Evolutionary conservation across 2,113 vertebrate species (phyloP).

Genomic region (Ceratotherium simum): DNA sequence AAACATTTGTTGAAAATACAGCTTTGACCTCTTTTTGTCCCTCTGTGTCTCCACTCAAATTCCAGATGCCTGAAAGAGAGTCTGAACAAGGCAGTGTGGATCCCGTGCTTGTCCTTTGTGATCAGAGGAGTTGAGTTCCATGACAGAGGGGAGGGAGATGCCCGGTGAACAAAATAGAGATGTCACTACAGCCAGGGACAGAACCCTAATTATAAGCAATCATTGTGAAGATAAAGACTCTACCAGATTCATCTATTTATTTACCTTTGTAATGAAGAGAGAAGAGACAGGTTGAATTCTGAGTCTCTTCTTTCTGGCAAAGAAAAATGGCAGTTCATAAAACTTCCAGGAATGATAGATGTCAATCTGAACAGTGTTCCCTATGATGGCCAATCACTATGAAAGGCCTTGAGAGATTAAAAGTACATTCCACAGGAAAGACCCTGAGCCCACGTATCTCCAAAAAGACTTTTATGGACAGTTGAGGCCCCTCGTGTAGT

Average conservation of each 20-base stretch:
- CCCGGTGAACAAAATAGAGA: background rate
- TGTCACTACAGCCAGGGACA: background rate
- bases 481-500: background rate
- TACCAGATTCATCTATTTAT: accelerated
- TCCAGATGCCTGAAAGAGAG: background rate
- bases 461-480: background rate
- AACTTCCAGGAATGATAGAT: background rate
- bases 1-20: background rate
- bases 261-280: background rate
- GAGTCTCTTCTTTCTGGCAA: background rate
- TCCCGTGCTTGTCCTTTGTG: accelerated
- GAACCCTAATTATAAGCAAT: background rate
- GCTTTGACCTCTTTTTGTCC: background rate
- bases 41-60: background rate
- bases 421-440: background rate
- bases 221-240: background rate
- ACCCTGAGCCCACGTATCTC: background rate
- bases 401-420: background rate
- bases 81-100: too few species aligned
- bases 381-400: too few species aligned
- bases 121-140: too few species aligned
- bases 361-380: background rate
- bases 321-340: background rate
- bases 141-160: background rate
- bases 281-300: background rate